Evolutionary conservation across 2,113 vertebrate species (phyloP), one percentile per base, ranked within the genome.

Genomic region (Salvelinus fontinalis): DNA sequence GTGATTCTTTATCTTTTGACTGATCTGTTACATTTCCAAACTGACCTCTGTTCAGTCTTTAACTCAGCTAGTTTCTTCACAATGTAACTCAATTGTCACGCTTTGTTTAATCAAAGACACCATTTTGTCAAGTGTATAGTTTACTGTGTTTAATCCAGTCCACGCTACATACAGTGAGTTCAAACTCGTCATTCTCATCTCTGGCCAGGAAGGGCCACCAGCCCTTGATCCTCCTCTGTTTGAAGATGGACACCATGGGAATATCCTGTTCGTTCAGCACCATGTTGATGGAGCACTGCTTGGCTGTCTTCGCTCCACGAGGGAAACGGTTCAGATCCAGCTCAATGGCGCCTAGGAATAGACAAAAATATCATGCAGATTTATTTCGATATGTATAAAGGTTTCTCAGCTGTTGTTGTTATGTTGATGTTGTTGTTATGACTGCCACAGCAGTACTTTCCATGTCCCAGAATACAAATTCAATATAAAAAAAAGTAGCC

Each of bases 151-250:
- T 44, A 44, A 44, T 44, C 39, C 39, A 12, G 9, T 44, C 39
- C 9, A 44, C 39, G 12, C 39, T 44, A 44, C 39, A 83, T 87
- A 99, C 98, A 1, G 97, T 99, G 79, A 99, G 89, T 89, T 98
- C 96, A 83, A 97, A 92, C 84, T 99, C 97, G 0, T 99, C 97
- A 0, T 99, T 98, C 85, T 99, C 98, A 0, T 99, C 94, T 1
- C 96, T 94, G 78, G 97, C 97, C 67, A 97, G 94, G 0, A 98
- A 97, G 0, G 98, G 97, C 98, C 98, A 99, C 98, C 98, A 99
- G 90, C 98, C 97, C 82, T 99, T 99, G 84, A 99, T 96, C 2
- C 97, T 82, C 88, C 99, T 99, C 90, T 99, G 97, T 85, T 98
- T 99, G 93, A 99, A 99, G 91, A 99, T 99, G 75, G 98, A 99